These are phyloP conservation scores for Oryctes rhinoceros DNA, from an alignment of 1,140 invertebrate species.

Conservation along the genomic window DNA sequence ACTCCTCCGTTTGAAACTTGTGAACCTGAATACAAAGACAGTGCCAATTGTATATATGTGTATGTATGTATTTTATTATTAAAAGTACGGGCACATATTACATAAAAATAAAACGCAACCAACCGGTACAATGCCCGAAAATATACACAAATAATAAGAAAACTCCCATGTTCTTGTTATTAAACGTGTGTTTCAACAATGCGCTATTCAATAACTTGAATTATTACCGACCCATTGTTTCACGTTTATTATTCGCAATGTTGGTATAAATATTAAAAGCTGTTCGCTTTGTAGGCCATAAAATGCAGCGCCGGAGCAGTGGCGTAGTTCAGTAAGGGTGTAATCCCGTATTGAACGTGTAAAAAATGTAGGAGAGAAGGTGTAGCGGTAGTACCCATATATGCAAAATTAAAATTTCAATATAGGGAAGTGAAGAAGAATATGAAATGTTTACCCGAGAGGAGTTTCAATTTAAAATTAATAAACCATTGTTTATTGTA, in stretches of 20 bases:
- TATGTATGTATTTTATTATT: too few relatives aligned
- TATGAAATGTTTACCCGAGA: not conserved
- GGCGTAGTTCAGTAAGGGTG: not conserved
- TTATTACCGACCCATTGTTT: slow-evolving; percentile 18
- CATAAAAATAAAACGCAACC: not conserved
- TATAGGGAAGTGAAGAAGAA: not conserved
- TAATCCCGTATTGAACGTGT: not conserved
- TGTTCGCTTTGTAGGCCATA: not conserved
- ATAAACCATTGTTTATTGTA: too few relatives aligned
- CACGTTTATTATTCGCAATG: not conserved
- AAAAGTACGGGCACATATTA: not conserved
- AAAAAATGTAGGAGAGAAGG: not conserved
- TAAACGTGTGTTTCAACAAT: not conserved
- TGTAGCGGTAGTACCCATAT: not conserved
- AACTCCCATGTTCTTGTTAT: not conserved
- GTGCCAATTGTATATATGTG: too few relatives aligned
- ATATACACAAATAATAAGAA: slow-evolving; percentile 12
- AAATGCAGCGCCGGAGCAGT: not conserved
- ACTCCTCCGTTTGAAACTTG: too few relatives aligned
- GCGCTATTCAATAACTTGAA: not conserved
- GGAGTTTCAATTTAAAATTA: not conserved
- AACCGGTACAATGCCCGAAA: slow-evolving; percentile 9
- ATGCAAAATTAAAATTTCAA: not conserved
- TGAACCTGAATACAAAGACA: too few relatives aligned
- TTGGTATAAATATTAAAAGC: not conserved